Conservation (phyloP, 2,797 vertebrate species). For the Vespertilio murinus region DNA sequence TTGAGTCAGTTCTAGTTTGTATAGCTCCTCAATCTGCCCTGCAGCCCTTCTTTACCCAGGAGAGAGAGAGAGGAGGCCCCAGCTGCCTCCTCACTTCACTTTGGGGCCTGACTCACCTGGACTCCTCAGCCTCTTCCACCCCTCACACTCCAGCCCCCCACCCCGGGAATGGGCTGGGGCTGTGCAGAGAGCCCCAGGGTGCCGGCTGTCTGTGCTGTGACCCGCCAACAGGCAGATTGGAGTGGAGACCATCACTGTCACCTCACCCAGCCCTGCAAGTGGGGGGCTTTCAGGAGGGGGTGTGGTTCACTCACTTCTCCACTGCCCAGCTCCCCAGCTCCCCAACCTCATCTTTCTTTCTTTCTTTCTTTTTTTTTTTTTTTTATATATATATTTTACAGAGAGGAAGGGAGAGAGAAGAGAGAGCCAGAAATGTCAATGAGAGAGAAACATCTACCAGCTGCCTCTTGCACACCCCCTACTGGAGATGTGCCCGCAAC, state of each 20-base stretch:
- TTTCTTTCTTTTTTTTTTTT: no score
- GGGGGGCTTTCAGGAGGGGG: neutral
- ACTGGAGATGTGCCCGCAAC: no score
- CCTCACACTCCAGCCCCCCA: neutral
- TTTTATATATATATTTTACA: no score
- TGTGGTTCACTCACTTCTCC: neutral
- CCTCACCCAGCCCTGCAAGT: neutral
- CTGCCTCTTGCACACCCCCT: no score
- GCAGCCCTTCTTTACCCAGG: neutral
- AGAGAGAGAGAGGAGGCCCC: neutral
- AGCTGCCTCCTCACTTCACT: neutral
- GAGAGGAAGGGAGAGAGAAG: no score
- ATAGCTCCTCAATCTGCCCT: neutral
- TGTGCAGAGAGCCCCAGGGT: neutral
- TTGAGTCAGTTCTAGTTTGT: neutral
- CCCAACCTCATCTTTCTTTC: no score
- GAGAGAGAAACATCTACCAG: no score
- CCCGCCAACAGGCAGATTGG: neutral
- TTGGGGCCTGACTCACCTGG: neutral
- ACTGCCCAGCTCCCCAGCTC: neutral
- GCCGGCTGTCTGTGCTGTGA: neutral
- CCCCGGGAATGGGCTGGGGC: neutral
- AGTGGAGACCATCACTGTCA: neutral
- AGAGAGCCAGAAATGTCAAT: no score
- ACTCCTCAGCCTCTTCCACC: neutral